Evolutionary conservation across 1,140 invertebrate species (phyloP), one percentile per base, ranked within the genome.

Genomic region (Procambarus clarkii): DNA sequence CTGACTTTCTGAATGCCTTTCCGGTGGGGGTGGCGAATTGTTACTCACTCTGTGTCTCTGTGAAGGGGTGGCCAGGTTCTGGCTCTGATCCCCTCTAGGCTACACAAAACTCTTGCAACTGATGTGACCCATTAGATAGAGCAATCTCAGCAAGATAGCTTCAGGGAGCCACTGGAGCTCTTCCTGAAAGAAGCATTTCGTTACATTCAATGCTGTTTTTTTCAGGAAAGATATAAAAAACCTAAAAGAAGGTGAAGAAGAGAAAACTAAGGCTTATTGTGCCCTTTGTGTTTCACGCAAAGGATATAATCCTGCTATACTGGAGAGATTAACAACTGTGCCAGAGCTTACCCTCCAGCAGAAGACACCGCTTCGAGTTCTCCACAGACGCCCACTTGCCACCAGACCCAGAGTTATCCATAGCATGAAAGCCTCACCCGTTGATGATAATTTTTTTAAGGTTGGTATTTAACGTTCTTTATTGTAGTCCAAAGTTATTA

Each of bases 231-330:
- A 97, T 84, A 95, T 97, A 34, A 94, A 95, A 2, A 95, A 96
- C 78, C 95, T 99, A 11, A 99, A 99, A 94, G 95, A 96, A 93
- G 98, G 98, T 11, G 98, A 98, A 94, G 96, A 98, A 93, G 95
- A 95, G 34, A 98, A 98, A 94, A 96, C 95, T 21, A 99, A 99
- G 95, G 96, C 95, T 11, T 99, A 99, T 94, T 95, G 96, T 92
- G 97, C 97, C 0, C 93, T 98, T 2, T 92, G 92, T 58, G 58
- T 92, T 64, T 71, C 83, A 21, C 45, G 46, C 11, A 71, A 89
- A 48, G 91, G 87, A 11, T 83, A 87, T 54, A 58, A 83, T 34
- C 34, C 46, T n/a, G 48, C 95, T 45, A n/a, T 86, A 4, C 34
- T 95, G 95, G 76, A 95, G 95, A 92, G 92, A 91, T 93, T 97